These are phyloP conservation scores for Portunus trituberculatus DNA, from an alignment of 1,140 invertebrate species.

Conservation along the genomic window DNA sequence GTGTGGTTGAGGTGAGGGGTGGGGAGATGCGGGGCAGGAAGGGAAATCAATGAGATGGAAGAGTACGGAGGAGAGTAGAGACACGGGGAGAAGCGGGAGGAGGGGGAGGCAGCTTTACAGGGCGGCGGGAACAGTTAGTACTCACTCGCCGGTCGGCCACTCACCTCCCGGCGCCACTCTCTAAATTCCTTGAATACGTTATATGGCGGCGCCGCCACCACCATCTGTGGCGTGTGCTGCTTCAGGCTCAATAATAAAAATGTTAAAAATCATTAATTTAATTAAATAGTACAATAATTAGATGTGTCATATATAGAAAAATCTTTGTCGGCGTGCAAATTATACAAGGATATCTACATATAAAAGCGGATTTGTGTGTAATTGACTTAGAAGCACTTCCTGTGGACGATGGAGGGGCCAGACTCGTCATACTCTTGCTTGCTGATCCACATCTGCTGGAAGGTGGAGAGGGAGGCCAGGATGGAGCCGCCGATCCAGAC, in stretches of 20 bases:
- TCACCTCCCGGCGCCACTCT: neutral
- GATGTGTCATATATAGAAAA: constrained; percentile 47
- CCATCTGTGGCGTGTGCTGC: neutral
- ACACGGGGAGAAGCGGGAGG: neutral
- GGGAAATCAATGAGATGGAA: neutral
- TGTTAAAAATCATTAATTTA: constrained; percentile 26
- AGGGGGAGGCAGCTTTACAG: neutral
- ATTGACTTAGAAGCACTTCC: constrained; percentile 71
- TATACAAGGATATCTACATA: constrained; percentile 55
- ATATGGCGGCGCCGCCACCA: neutral
- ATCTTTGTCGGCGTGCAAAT: constrained; percentile 33
- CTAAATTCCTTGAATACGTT: constrained; percentile 2
- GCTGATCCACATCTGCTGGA: constrained; percentile 73
- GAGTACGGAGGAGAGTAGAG: neutral
- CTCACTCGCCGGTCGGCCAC: neutral
- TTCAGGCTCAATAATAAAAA: neutral
- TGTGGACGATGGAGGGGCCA: constrained; percentile 66
- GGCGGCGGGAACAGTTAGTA: constrained; percentile 1
- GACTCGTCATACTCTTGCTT: constrained; percentile 69
- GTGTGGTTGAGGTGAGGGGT: neutral
- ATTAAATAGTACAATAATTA: constrained; percentile 38
- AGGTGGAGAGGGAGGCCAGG: constrained; percentile 70
- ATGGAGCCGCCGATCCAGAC: constrained; percentile 71
- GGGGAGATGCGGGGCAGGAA: neutral
- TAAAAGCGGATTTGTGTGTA: constrained; percentile 44